phyloP scores from a whole-genome alignment of 2,113 vertebrate genomes.

The Merops nubicus region DNA sequence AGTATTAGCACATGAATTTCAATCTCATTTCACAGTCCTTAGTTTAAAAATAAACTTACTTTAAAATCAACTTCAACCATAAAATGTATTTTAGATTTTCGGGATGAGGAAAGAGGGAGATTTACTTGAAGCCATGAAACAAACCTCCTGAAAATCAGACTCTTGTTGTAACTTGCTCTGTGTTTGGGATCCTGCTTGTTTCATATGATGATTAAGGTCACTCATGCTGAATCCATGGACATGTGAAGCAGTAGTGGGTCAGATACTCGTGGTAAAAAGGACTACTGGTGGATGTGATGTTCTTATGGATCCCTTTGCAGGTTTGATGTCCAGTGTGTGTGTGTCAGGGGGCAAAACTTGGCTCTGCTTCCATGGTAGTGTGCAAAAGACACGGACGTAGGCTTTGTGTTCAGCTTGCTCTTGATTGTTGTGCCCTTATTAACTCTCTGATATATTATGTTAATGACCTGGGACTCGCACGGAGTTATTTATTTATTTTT shows the following conservation, averaged over 20 bases:
- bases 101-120: not conserved
- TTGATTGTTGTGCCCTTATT: constrained; percentile 1
- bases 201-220: not conserved
- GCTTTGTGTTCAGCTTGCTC: not conserved
- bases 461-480: not conserved
- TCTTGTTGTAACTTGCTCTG: not conserved
- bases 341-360: not conserved
- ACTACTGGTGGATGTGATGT: not conserved
- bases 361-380: not conserved
- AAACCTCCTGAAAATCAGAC: not conserved
- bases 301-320: not conserved
- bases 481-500: not conserved
- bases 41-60: not conserved
- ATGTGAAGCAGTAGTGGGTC: fast-evolving
- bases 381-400: not conserved
- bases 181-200: not conserved
- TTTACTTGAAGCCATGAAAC: not conserved
- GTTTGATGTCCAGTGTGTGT: not conserved
- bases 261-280: not conserved
- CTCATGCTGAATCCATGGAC: not conserved
- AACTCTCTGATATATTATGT: not conserved
- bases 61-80: not conserved
- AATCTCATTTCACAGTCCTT: not conserved
- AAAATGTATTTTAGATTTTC: not conserved
- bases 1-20: not conserved